Evolutionary conservation across 2,797 vertebrate genomes (phyloP).

Genomic region (Poeciliopsis infans): DNA sequence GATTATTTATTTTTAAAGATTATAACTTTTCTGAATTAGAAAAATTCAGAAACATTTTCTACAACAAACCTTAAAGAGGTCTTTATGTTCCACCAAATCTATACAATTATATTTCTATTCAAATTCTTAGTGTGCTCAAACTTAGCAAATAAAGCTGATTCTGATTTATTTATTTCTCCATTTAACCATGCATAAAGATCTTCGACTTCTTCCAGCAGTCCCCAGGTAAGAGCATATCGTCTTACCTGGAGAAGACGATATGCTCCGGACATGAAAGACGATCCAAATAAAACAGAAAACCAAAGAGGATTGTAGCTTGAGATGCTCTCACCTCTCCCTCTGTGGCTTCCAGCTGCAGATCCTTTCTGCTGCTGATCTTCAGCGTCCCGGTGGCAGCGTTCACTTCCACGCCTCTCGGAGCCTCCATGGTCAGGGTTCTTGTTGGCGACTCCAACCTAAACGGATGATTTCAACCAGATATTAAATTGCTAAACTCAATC

Average conservation of each 20-base stretch:
- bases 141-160: background rate
- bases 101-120: background rate
- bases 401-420: slow-evolving; percentile 90
- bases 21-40: background rate
- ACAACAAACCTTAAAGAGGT: too few species aligned
- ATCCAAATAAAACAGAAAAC: background rate
- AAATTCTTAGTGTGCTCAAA: background rate
- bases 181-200: background rate
- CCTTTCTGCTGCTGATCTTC: slow-evolving; percentile 88
- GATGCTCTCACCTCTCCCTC: slow-evolving; percentile 87
- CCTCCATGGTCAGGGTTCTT: slow-evolving; percentile 90
- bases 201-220: background rate
- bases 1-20: background rate
- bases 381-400: slow-evolving; percentile 85
- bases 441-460: slow-evolving; percentile 91
- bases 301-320: background rate
- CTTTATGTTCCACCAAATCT: background rate
- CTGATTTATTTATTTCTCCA: background rate
- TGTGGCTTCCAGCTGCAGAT: slow-evolving; percentile 91
- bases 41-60: too few species aligned
- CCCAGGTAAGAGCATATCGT: too few species aligned
- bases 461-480: background rate
- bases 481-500: background rate
- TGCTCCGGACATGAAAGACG: background rate
- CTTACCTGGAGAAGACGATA: background rate